Conservation (phyloP, 2,113 vertebrate genomes). For the Etheostoma cragini region DNA sequence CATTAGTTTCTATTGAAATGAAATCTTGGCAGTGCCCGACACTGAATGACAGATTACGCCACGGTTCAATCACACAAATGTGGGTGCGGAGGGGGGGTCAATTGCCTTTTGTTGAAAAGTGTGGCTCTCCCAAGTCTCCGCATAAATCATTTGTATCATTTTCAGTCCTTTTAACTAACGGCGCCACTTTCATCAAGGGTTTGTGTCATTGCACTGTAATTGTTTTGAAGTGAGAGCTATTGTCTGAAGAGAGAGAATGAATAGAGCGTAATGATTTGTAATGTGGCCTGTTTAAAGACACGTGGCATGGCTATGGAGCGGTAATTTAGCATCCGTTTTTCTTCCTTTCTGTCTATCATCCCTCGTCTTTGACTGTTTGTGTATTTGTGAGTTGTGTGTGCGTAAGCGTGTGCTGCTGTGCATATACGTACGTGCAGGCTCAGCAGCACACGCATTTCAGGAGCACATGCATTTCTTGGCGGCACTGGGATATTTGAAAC, state of each 20-base stretch:
- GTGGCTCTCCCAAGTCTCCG: constrained; percentile 37
- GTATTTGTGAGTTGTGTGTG: background rate
- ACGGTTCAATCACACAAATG: constrained; percentile 66
- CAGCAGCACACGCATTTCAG: too few relatives aligned
- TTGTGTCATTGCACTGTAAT: constrained; percentile 71
- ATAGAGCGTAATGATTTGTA: constrained; percentile 75
- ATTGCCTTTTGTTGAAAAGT: constrained; percentile 73
- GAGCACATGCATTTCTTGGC: constrained; percentile 29
- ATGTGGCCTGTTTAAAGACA: constrained; percentile 69
- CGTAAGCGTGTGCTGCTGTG: background rate
- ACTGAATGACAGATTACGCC: constrained; percentile 75
- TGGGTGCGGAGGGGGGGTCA: constrained; percentile 54
- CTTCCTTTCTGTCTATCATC: constrained; percentile 38
- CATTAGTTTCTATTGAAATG: constrained; percentile 82
- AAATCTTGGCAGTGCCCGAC: constrained; percentile 62
- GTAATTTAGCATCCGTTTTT: constrained; percentile 43
- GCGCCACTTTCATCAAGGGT: constrained; percentile 63
- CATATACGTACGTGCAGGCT: background rate
- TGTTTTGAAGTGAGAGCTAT: constrained; percentile 76
- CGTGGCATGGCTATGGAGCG: background rate
- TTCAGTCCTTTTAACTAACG: constrained; percentile 60
- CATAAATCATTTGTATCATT: constrained; percentile 73
- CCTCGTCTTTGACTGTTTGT: background rate
- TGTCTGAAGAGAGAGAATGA: constrained; percentile 65
- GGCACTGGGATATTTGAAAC: constrained; percentile 65